phyloP scores from a whole-genome alignment of 2,888 invertebrate species.

The Eueremaeus valkanovi region DNA sequence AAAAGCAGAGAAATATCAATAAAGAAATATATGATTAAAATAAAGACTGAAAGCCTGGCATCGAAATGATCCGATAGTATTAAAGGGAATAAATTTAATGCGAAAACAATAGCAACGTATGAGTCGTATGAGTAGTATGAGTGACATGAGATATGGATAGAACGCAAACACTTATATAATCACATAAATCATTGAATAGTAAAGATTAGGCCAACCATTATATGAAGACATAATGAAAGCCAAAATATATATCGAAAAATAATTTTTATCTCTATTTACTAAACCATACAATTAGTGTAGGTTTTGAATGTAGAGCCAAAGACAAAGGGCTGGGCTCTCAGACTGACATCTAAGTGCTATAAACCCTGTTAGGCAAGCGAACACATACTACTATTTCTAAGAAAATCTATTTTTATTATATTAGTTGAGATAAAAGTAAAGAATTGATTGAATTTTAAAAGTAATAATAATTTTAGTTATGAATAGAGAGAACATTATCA shows the following conservation, averaged over 20 bases:
- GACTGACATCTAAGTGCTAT: neutral
- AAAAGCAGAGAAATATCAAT: neutral
- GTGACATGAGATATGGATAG: neutral
- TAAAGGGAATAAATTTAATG: neutral
- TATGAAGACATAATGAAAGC: conserved; percentile 6
- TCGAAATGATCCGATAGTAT: neutral
- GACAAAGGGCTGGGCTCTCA: neutral
- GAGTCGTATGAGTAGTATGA: neutral
- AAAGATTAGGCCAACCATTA: conserved; percentile 9
- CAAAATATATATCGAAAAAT: neutral
- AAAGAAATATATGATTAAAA: neutral
- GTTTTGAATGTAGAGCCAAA: neutral
- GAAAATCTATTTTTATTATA: neutral
- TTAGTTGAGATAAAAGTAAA: too few relatives aligned
- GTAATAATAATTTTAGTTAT: too few relatives aligned
- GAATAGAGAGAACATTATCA: too few relatives aligned
- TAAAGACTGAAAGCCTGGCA: neutral
- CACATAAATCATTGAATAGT: conserved; percentile 12
- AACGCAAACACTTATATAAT: conserved; percentile 19
- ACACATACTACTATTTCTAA: neutral
- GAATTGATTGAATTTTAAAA: too few relatives aligned
- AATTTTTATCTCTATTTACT: conserved; percentile 20
- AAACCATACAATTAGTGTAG: conserved; percentile 4
- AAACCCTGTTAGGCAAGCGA: neutral
- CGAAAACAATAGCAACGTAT: neutral